Base-by-base conservation (phyloP, 2,113 vertebrate species). In the Strix aluco region DNA sequence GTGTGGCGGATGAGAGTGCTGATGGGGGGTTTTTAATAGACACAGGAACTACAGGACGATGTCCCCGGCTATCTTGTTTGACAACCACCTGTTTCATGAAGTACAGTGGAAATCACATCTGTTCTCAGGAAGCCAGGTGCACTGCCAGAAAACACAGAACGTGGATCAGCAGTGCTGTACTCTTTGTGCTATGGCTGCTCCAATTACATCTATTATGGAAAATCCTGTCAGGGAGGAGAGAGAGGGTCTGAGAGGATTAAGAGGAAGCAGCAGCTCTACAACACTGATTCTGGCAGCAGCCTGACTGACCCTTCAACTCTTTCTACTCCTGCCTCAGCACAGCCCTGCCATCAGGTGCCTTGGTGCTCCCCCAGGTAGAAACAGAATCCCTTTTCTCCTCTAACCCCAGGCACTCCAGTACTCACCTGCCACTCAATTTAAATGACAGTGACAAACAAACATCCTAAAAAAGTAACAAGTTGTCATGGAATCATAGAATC, bases 121-220 rank as follows among this genome's bases (percentile, higher is more conserved):
- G 11, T 44, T 86, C 81, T 67, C 66, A 49, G 89, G 79, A 85
- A 86, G 94, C 36, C 94, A 94, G 92, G 70, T 91, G 90, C 75
- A 1, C 62, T 49, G 88, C 46, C 88, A 79, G 90, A 17, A 7
- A 14, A 5, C 44, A 47, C 40, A 46, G 75, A 19, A 18, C 46
- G 9, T 2, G 42, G 79, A 83, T 77, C 92, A 97, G 91, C 91
- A 88, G 80, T 88, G 79, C 88, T 21, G 74, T 52, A 13, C 69
- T 89, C 62, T 42, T 40, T 20, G 89, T 82, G 94, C 80, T 72
- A 14, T 4, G 5, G 77, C 88, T 10, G 29, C 86, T 94, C 80
- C 80, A 81, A 80, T 93, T 88, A 74, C 91, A 95, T 74, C 59
- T 77, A 19, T 51, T 58, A 36, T 0, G 2, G 67, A 86, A 42